Evolutionary conservation across 2,888 invertebrate species (phyloP), one percentile per base, ranked within the genome.

Genomic region (Reticulitermes lucifugus): DNA sequence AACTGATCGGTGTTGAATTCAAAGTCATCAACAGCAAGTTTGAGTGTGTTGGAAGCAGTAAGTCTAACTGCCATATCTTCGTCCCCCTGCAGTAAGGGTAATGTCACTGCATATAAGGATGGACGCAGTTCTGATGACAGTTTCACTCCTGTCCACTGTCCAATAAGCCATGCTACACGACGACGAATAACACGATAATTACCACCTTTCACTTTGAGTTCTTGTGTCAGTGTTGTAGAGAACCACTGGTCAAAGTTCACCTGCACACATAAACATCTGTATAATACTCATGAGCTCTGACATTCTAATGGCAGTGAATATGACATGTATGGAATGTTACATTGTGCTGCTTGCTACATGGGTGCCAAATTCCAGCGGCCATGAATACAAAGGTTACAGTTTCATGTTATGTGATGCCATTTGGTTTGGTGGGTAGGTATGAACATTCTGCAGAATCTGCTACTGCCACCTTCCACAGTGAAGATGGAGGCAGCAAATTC

Each of bases 191-290:
- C 96, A 89, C 96, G 94, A 89, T 96, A 97, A 89, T 96, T 96
- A 86, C 95, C 94, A 87, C 96, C 96, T 89, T 95, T 95, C 35
- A 96, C 93, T 90, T 96, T 95, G 86, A 98, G 91, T 90, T 99
- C 98, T 89, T 94, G 94, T 84, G 96, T 93, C 82, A 99, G 91
- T 65, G 96, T 95, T 73, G 94, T 95, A 22, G 94, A 94, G 88
- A 98, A 96, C 98, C 98, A 98, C 88, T 95, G 94, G 90, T 98
- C 97, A 91, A 98, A 98, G 90, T 98, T 96, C 70, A 98, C 94
- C 94, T 96, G 89, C n/a, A 90, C 89, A 88, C 85, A 73, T 85
- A 86, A 65, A 85, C 87, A 73, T 29, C 25, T 12, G 25, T 65
- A 65, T 65, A 7, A 60, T 14, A 51, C 0, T 55, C 55, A 35